Evolutionary conservation across 37 sponge, comb jelly and placozoan species (phyloP).

Genomic region (Eunapius fragilis): DNA sequence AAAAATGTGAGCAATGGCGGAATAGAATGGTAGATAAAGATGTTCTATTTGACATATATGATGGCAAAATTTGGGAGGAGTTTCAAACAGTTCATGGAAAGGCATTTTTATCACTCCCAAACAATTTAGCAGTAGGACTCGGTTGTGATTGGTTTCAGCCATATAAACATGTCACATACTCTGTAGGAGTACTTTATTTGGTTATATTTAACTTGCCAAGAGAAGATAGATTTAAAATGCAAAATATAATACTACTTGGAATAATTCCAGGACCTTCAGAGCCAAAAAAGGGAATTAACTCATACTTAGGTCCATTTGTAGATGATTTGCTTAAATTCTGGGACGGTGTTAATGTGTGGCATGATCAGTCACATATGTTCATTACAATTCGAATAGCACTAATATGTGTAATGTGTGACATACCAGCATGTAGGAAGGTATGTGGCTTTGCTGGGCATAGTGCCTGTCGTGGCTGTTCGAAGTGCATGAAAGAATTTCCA

Average conservation of each 20-base stretch:
- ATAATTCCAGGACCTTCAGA: slow-evolving; percentile 73
- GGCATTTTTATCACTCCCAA: slow-evolving; percentile 7
- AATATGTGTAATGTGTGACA: slow-evolving; percentile 47
- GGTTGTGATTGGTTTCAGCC: slow-evolving; percentile 64
- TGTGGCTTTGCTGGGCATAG: slow-evolving; percentile 43
- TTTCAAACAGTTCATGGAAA: slow-evolving; percentile 34
- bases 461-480: slow-evolving; percentile 34
- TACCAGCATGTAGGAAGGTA: slow-evolving; percentile 47
- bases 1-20: slow-evolving; percentile 41
- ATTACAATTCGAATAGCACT: slow-evolving; percentile 23
- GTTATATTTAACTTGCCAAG: slow-evolving; percentile 54
- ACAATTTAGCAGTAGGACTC: slow-evolving; percentile 19
- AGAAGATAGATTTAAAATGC: slow-evolving; percentile 21
- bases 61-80: slow-evolving; percentile 64
- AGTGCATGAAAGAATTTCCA: slow-evolving; percentile 37
- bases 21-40: not conserved
- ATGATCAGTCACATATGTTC: not conserved
- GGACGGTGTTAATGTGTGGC: slow-evolving; percentile 31
- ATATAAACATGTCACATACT: slow-evolving; percentile 28
- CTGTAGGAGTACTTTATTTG: slow-evolving; percentile 65
- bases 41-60: slow-evolving; percentile 56
- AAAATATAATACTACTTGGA: slow-evolving; percentile 52
- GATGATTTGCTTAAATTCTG: slow-evolving; percentile 43
- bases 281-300: slow-evolving; percentile 38
- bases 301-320: slow-evolving; percentile 49